Conservation (phyloP, 2,888 invertebrate species). For the Morpho deidamia region DNA sequence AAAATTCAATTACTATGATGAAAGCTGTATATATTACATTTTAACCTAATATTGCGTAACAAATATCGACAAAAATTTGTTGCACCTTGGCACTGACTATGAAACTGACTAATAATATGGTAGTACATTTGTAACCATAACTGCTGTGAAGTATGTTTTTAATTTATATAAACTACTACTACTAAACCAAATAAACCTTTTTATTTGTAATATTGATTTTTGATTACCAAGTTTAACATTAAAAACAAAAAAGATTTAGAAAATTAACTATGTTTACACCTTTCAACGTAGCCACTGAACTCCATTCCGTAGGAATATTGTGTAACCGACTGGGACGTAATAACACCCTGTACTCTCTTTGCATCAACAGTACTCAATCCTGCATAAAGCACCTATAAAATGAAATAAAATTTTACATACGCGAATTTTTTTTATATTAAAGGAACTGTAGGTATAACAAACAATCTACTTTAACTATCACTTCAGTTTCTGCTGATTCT, state of each 20-base stretch:
- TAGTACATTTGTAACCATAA: too few species aligned
- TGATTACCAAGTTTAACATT: neutral
- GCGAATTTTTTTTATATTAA: neutral
- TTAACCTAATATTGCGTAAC: too few species aligned
- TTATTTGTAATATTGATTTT: neutral
- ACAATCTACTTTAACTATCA: constrained; percentile 37
- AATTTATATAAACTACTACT: too few species aligned
- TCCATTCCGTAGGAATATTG: constrained; percentile 39
- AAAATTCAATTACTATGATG: too few species aligned
- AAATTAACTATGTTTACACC: constrained; percentile 25
- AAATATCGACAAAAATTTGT: too few species aligned
- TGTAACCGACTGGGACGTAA: constrained; percentile 10
- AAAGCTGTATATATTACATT: too few species aligned
- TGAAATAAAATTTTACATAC: neutral
- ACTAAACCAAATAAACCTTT: too few species aligned
- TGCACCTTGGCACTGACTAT: too few species aligned
- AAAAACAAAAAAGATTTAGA: neutral
- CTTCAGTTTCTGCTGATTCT: constrained; percentile 24
- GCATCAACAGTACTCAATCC: constrained; percentile 36
- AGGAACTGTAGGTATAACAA: too few species aligned
- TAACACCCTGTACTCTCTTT: constrained; percentile 31
- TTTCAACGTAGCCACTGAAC: constrained; percentile 44
- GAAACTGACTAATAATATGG: too few species aligned
- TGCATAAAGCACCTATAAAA: constrained; percentile 41
- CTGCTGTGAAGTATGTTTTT: too few species aligned